phyloP scores from a whole-genome alignment of 1,140 invertebrate species.

The Sminthurinus signatus region DNA sequence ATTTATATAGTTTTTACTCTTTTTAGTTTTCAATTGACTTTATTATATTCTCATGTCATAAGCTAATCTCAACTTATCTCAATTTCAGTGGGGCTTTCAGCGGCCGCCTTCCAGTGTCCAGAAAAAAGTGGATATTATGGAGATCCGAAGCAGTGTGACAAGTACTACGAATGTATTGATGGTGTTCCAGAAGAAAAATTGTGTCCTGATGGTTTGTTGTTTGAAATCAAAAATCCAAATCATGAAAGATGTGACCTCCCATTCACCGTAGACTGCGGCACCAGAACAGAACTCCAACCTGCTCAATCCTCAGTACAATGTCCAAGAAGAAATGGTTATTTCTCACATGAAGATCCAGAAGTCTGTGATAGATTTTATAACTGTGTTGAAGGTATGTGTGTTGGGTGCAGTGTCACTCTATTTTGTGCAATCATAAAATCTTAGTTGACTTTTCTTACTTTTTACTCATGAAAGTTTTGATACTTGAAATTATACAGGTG shows the following conservation, averaged over 20 bases:
- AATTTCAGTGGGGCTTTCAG: conserved; percentile 14
- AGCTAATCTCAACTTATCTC: no score
- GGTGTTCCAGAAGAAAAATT: conserved; percentile 60
- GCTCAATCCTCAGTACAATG: conserved; percentile 45
- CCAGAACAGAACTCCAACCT: conserved; percentile 58
- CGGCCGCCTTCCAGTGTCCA: conserved; percentile 58
- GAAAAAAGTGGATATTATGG: conserved; percentile 66
- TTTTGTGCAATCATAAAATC: no score
- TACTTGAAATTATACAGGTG: no score
- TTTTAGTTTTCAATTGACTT: no score
- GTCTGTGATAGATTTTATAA: conserved; percentile 77
- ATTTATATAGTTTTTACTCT: background rate
- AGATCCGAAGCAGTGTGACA: conserved; percentile 66
- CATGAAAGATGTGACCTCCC: conserved; percentile 71
- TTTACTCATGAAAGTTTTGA: no score
- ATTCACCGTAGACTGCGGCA: conserved; percentile 63
- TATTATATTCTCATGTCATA: no score
- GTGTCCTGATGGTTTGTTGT: conserved; percentile 75
- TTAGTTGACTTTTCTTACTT: no score
- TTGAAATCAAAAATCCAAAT: conserved; percentile 65
- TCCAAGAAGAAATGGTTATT: conserved; percentile 72
- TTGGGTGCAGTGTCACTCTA: no score
- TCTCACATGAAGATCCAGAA: conserved; percentile 65
- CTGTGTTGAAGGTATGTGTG: conserved; percentile 47
- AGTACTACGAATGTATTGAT: conserved; percentile 46